Percentiles rank a stretch among this genome's conserved stretches.
These are phyloP conservation scores for Acanthoscelides obtectus DNA, from an alignment of 2,888 invertebrate species.

Conservation along the genomic window DNA sequence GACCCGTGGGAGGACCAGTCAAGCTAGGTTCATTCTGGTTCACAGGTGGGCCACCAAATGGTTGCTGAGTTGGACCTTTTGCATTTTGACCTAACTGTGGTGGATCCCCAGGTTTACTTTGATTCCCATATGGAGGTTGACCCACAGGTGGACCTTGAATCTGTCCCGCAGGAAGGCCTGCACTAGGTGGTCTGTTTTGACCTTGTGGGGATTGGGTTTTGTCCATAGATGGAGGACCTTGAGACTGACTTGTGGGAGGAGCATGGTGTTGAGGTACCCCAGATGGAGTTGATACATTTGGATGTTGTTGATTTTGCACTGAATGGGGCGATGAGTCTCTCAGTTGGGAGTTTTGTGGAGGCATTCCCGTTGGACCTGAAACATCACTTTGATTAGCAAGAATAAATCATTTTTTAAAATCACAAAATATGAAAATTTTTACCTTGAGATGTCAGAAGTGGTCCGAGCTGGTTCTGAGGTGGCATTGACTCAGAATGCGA, in stretches of 20 bases:
- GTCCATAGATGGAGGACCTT: background rate
- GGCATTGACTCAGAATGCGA: slow-evolving; percentile 1
- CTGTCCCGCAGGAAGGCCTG: background rate
- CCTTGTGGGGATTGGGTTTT: background rate
- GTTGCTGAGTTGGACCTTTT: slow-evolving; percentile 3
- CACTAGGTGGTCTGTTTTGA: slow-evolving; percentile 3
- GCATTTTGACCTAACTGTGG: background rate
- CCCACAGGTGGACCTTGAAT: background rate
- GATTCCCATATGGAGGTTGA: background rate
- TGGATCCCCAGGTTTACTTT: background rate
- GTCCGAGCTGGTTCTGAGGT: slow-evolving; percentile 6
- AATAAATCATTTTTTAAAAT: background rate
- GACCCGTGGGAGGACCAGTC: background rate
- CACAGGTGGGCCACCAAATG: slow-evolving; percentile 7
- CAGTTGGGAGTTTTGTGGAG: slow-evolving; percentile 5
- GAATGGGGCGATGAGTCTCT: slow-evolving; percentile 8
- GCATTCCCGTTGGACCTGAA: slow-evolving; percentile 3
- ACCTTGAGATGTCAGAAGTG: slow-evolving; percentile 3
- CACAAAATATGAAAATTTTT: background rate
- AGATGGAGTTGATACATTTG: background rate
- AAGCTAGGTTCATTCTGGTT: background rate
- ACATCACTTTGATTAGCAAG: background rate
- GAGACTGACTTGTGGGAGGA: background rate
- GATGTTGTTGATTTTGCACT: background rate
- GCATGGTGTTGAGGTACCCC: background rate